Conservation (phyloP, 2,888 invertebrate species). For the Sclerodermus sp. region DNA sequence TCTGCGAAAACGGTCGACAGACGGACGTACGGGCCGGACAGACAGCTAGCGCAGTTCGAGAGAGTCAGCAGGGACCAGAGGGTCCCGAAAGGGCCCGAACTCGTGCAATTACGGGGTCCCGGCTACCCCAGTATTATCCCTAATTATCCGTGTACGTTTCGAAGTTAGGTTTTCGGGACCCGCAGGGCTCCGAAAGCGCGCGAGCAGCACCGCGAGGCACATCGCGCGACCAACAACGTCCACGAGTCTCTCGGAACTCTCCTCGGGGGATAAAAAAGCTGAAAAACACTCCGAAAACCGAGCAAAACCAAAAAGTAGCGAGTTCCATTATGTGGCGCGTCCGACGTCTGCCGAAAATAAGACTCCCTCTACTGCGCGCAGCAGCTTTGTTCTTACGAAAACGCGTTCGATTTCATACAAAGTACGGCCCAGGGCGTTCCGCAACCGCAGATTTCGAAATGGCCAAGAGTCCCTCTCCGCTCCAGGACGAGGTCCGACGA, state of each 20-base stretch:
- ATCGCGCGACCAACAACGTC: constrained; percentile 32
- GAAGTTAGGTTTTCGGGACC: constrained; percentile 49
- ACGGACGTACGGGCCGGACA: constrained; percentile 33
- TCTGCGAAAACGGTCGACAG: constrained; percentile 50
- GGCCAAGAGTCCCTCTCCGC: no score
- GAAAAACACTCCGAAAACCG: no score
- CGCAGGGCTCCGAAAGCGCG: constrained; percentile 24
- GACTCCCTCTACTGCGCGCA: no score
- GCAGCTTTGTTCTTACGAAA: no score
- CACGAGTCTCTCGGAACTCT: constrained; percentile 7
- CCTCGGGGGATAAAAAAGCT: no score
- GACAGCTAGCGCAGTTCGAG: constrained; percentile 31
- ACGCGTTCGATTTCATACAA: no score
- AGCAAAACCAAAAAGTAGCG: no score
- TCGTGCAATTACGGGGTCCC: constrained; percentile 52
- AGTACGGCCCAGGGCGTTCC: no score
- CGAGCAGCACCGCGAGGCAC: constrained; percentile 34
- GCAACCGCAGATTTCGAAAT: no score
- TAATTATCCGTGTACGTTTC: constrained; percentile 55
- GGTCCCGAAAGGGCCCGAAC: constrained; percentile 36
- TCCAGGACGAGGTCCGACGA: no score
- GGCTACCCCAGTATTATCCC: constrained; percentile 53
- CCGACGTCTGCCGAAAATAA: no score
- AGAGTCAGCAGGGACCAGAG: constrained; percentile 14
- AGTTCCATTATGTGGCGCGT: no score